Base-by-base conservation (phyloP, 2,113 vertebrate genomes). In the Labeo rohita region DNA sequence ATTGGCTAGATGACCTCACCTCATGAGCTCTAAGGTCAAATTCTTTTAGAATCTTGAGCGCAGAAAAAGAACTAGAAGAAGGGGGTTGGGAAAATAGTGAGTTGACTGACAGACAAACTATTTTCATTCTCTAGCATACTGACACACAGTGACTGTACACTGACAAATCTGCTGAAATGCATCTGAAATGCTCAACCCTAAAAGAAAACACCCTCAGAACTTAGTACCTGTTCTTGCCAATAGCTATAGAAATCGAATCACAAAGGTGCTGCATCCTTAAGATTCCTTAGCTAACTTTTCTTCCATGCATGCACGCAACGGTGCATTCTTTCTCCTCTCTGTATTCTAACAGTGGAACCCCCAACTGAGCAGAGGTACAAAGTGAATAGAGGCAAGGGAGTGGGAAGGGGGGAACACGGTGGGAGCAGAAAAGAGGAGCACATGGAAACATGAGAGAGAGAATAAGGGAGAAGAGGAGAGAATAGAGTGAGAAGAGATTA, bases 1-100 rank as follows among this genome's bases (percentile, higher is more conserved):
- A 96, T 95, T 96, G 95, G 95, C 94, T 93, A 93, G 92, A 91
- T 94, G 91, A 92, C 93, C 90, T 94, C 91, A 95, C 94, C 95
- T 95, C 87, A 92, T 87, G 90, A 66, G 80, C 93, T 92, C 87
- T 84, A 85, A 91, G 95, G 95, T 95, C 94, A 95, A 95, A 96
- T 95, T 95, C 95, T 95, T 95, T 95, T 90, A 94, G 90, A 94
- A 94, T 94, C 94, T 94, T 94, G 93, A 94, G 93, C 91, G 90
- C 85, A 83, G 92, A 94, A 93, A 93, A 93, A 93, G 92, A 93
- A 93, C 93, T 89, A 91, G 92, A 89, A 90, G 84, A 91, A 85
- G 88, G 90, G 89, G 92, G 92, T 90, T 92, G 93, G 93, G 65
- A 65, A 87, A 89, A 90, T 90, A 87, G 90, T 93, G 93, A 93